Evolutionary conservation across 1,140 invertebrate genomes (phyloP).

Genomic region (Wasmannia auropunctata): DNA sequence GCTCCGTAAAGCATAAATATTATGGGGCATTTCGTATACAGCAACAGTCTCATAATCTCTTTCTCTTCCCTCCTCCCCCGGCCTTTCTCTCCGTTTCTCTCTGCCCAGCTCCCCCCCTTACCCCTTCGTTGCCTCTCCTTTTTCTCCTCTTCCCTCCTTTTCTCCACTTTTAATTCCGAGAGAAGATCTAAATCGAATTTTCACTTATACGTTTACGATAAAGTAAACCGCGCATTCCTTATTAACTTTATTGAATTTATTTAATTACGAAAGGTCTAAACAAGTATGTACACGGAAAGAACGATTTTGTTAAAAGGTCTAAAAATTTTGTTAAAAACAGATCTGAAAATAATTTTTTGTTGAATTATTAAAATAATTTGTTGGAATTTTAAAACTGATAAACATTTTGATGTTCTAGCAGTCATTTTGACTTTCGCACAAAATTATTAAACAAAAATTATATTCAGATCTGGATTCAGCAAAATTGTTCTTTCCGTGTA

Average conservation of each 20-base stretch:
- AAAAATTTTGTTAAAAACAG: too few species aligned
- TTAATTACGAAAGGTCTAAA: not conserved
- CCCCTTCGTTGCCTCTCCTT: not conserved
- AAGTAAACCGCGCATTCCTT: not conserved
- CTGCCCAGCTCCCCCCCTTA: not conserved
- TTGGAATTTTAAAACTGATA: too few species aligned
- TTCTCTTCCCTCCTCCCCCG: not conserved
- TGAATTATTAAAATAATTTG: too few species aligned
- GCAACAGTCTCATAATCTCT: slow-evolving; percentile 51
- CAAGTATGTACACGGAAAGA: too few species aligned
- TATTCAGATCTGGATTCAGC: too few species aligned
- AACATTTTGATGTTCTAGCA: too few species aligned
- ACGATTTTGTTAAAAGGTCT: too few species aligned
- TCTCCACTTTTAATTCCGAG: not conserved
- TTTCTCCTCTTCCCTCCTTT: not conserved
- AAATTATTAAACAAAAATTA: too few species aligned
- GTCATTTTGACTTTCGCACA: too few species aligned
- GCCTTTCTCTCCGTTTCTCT: not conserved
- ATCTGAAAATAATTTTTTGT: too few species aligned
- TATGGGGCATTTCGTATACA: slow-evolving; percentile 68
- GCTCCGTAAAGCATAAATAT: slow-evolving; percentile 77
- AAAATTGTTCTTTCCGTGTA: too few species aligned
- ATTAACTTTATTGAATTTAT: not conserved
- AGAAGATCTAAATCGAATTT: not conserved
- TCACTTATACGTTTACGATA: not conserved